These are phyloP conservation scores for Myotis vivesi DNA, from an alignment of 2,797 vertebrate species.

Conservation along the genomic window DNA sequence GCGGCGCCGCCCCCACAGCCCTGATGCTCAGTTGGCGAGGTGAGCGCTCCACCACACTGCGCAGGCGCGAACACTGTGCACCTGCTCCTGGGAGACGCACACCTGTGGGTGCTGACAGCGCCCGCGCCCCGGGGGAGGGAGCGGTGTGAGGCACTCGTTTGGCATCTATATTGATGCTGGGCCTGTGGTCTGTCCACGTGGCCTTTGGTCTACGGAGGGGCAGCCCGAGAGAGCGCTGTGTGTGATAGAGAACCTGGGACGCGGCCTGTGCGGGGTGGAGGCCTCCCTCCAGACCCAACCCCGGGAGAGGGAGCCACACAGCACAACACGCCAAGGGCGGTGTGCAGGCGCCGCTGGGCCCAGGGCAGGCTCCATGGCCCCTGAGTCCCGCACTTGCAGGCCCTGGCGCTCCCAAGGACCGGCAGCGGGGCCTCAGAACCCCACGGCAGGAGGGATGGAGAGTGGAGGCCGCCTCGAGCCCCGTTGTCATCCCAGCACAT, in stretches of 20 bases:
- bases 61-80: not conserved
- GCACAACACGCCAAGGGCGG: not conserved
- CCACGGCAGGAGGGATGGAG: not conserved
- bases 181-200: not conserved
- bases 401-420: not conserved
- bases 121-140: not conserved
- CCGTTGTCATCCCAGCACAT: not conserved
- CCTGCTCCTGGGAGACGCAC: not conserved
- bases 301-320: not conserved
- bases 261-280: not conserved
- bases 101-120: not conserved
- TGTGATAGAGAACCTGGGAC: not conserved
- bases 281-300: not conserved
- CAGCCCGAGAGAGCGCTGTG: not conserved
- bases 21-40: not conserved
- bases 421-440: too few species aligned
- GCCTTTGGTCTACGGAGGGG: not conserved
- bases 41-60: not conserved
- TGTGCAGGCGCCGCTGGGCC: not conserved
- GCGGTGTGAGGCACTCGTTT: not conserved
- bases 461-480: not conserved
- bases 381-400: not conserved
- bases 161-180: fast-evolving
- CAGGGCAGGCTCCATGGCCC: not conserved
- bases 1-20: not conserved